Evolutionary conservation across 2,888 invertebrate species (phyloP), one percentile per base, ranked within the genome.

Genomic region (Willowsia nigromaculata): DNA sequence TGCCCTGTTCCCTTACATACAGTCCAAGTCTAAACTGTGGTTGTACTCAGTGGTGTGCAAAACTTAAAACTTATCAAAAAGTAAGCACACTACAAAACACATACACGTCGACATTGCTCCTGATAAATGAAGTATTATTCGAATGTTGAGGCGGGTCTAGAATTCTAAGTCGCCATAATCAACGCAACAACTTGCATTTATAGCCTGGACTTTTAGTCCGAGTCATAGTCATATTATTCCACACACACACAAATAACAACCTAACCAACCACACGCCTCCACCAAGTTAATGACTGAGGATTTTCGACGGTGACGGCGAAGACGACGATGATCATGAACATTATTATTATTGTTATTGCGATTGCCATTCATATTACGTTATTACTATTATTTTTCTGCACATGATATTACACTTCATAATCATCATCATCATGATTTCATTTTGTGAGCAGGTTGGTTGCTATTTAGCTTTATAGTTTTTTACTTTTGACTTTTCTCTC

Each of bases 131-230:
- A 76, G 0, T 6, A 76, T 50, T 27, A 50, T 18, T 43, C 9
- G 80, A 59, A 47, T 88, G 56, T 88, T 84, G 84, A 84, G 84
- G 88, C 84, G 84, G 88, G 88, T 88, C 88, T 84, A 40, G 83
- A 84, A 65, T 84, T 53, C 85, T 5, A 59, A 80, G 56, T 80
- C 59, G 25, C 80, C 56, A 50, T 76, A 76, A 76, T 37, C 80
- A 56, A 33, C 56, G 2, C 33, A 7, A 4, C 33, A 27, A 15
- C 0, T 62, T 62, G 56, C 62, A 68, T 68, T 80, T 80, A 43
- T 30, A 11, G 22, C n/a, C 37, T 62, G 53, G 80, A 85, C 53
- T 78, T 53, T 7, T 47, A 25, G 5, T 5, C 9, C 11, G 27
- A 27, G 40, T 27, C 22, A 25, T 71, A 13, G 18, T 9, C 40